phyloP scores from a whole-genome alignment of 35 echinoderm and acorn worm species.

The Ptychodera flava region DNA sequence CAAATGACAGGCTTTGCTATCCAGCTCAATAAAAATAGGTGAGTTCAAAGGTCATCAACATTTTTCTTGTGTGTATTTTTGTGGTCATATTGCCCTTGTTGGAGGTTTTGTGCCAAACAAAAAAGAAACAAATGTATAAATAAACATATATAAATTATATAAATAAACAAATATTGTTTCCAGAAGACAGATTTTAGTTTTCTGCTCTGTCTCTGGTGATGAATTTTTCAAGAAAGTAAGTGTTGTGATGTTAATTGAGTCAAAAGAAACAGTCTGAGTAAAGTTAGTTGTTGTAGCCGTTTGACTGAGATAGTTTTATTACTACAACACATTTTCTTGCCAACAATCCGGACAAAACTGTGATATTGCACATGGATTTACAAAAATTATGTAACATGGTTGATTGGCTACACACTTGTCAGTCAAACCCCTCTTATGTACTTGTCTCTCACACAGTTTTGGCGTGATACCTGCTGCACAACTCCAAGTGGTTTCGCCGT shows the following conservation, averaged over 20 bases:
- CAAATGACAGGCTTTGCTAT: conserved; percentile 93
- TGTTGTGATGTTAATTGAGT: too few species aligned
- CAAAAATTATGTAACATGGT: neutral
- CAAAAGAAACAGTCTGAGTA: too few species aligned
- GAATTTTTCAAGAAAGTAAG: too few species aligned
- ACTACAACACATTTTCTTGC: too few species aligned
- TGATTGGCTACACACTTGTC: neutral
- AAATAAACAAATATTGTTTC: too few species aligned
- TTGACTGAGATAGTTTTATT: too few species aligned
- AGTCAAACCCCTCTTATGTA: neutral
- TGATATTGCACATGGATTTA: neutral
- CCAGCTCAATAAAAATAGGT: conserved; percentile 99
- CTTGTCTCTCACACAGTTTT: conserved; percentile 42
- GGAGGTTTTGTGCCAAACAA: neutral
- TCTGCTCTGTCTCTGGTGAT: too few species aligned
- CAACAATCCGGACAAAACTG: too few species aligned
- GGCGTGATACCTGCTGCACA: conserved; percentile 39
- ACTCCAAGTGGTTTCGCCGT: conserved; percentile 46
- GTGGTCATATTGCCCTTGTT: neutral
- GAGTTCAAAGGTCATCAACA: neutral
- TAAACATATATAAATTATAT: too few species aligned
- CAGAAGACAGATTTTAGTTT: too few species aligned
- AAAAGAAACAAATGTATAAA: too few species aligned
- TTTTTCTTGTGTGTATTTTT: neutral
- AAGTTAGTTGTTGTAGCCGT: too few species aligned